Conservation (phyloP, 1,140 invertebrate species). For the Lasaia peninsularis region DNA sequence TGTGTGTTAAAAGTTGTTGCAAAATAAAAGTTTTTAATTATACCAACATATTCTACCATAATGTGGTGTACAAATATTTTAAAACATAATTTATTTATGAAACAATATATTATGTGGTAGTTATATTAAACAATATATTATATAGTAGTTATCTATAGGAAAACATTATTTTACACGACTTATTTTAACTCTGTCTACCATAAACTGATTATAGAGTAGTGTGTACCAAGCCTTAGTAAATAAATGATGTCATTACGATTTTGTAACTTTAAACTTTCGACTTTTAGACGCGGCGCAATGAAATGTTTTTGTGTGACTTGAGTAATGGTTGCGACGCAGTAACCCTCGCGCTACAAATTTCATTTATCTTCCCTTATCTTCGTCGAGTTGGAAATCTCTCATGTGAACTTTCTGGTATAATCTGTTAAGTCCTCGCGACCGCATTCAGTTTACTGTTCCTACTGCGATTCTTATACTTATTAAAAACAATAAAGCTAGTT, state of each 20-base stretch:
- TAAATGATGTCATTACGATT: slow-evolving; percentile 14
- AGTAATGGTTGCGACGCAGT: slow-evolving; percentile 16
- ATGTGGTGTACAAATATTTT: too few relatives aligned
- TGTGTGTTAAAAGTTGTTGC: too few relatives aligned
- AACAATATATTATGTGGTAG: too few relatives aligned
- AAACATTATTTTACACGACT: too few relatives aligned
- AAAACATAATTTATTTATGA: too few relatives aligned
- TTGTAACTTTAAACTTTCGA: slow-evolving; percentile 19
- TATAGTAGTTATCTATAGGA: too few relatives aligned
- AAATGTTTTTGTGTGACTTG: slow-evolving; percentile 20
- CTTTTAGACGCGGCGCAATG: slow-evolving; percentile 6
- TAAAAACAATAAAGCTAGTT: not conserved
- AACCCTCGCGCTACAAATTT: slow-evolving; percentile 18
- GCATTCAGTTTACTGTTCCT: not conserved
- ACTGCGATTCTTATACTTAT: not conserved
- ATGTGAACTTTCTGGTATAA: slow-evolving; percentile 6
- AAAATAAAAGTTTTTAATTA: too few relatives aligned
- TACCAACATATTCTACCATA: too few relatives aligned
- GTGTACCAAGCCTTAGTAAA: slow-evolving; percentile 2
- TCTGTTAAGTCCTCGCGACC: not conserved
- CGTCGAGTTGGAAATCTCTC: slow-evolving; percentile 6
- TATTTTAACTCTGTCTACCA: too few relatives aligned
- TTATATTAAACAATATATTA: too few relatives aligned
- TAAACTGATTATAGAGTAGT: not conserved
- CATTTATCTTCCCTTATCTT: slow-evolving; percentile 24